Evolutionary conservation across 2,888 invertebrate species (phyloP), one percentile per base, ranked within the genome.

Genomic region (Linyphia triangularis): DNA sequence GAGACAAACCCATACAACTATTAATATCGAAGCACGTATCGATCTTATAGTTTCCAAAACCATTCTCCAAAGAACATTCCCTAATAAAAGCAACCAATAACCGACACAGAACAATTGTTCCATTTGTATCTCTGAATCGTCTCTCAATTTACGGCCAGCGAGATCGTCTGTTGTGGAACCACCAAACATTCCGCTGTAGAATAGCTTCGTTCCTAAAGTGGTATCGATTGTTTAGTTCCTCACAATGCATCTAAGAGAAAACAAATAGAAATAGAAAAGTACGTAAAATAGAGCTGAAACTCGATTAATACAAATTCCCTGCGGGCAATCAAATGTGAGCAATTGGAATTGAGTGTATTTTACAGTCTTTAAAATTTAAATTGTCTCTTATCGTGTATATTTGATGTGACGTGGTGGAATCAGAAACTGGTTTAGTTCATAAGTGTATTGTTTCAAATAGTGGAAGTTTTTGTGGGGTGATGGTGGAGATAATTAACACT

Each of bases 21-120:
- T 72, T 40, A 61, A 82, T 61, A 43, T 61, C 24, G 57, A 61
- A 82, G 70, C 82, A 82, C 82, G 82, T 70, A 72, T 82, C 40
- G 72, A 82, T 70, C 59, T 72, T 82, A 72, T 72, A 72, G 82
- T 82, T 51, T 69, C 70, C 82, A 40, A 26, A 70, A 43, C 63
- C 51, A 73, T 83, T 69, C 37, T 7, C 40, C 61, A 28, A 24
- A 22, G 77, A 77, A 67, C 28, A 85, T 85, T 85, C 69, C 33
- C 69, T 77, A 85, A 69, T 85, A 83, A 75, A 83, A 85, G 69
- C 77, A 22, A 30, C 84, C 73, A 65, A 77, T 77, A 67, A 77
- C 59, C 67, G 43, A 40, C 63, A 24, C n/a, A 22, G 28, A 79
- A 13, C 65, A 26, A 51, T 28, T 6, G 28, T 4, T 22, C 5